These are phyloP conservation scores for Didymodactylos carnosus DNA, from an alignment of 2,888 invertebrate species.

Conservation along the genomic window DNA sequence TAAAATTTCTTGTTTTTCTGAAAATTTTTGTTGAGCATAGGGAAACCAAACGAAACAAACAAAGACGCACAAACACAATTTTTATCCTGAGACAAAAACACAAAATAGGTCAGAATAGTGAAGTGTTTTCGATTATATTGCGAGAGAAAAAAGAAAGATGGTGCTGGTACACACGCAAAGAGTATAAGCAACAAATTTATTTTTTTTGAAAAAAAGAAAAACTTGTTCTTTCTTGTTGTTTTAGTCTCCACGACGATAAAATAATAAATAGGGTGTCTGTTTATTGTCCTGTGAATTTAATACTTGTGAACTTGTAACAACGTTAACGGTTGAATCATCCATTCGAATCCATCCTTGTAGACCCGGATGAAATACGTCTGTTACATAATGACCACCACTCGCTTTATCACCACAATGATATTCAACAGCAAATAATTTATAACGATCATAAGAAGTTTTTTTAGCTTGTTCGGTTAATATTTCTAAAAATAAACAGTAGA, in stretches of 20 bases:
- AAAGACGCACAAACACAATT: no score
- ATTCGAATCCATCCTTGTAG: constrained; percentile 67
- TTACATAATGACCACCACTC: constrained; percentile 72
- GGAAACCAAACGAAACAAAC: no score
- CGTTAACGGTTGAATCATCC: constrained; percentile 67
- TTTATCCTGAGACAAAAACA: no score
- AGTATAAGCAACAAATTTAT: no score
- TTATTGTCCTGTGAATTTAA: constrained; percentile 41
- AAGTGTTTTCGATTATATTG: no score
- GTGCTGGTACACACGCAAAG: no score
- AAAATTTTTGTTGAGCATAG: no score
- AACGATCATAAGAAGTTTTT: neutral
- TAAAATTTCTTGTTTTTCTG: no score
- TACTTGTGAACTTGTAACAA: constrained; percentile 56
- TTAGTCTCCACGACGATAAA: constrained; percentile 13
- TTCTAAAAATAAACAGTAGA: neutral
- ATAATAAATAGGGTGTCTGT: constrained; percentile 10
- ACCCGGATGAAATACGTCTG: constrained; percentile 76
- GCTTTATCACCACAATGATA: constrained; percentile 89
- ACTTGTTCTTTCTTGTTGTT: no score
- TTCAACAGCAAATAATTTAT: constrained; percentile 45
- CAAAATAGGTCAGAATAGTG: no score
- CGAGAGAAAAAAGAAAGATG: no score
- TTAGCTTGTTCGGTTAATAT: neutral
- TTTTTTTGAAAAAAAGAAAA: no score